Base-by-base conservation (phyloP, 2,113 vertebrate genomes). In the Nannospalax galili region DNA sequence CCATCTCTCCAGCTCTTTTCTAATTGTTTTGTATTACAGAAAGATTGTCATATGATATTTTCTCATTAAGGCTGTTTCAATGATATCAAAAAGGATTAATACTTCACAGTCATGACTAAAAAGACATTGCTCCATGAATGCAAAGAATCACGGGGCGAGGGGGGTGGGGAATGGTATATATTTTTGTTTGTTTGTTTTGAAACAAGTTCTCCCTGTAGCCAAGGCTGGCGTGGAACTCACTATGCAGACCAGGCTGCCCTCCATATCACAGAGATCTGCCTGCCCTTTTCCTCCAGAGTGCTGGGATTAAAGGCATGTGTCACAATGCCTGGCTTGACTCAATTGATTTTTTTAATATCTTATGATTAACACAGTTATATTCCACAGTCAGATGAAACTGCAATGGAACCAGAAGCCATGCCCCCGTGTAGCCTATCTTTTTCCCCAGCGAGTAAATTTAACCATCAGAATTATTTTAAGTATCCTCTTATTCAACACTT, bases 391-490 rank as follows among this genome's bases (percentile, higher is more conserved):
- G 69, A 45, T 70, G 67, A 67, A 95, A 81, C 7, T 79, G 42
- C 67, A 90, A 40, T 78, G 60, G 65, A 96, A 93, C 7, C 24
- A 95, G 48, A 94, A 93, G 75, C 92, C 40, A 93, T 62, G 45
- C 73, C 82, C 40, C 19, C 24, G 5, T 37, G 1, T 67, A 5
- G 90, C n/a, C 37, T 48, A 22, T 42, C 20, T 62, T 84, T 91
- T 96, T 58, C n/a, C 40, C 93, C 72, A 80, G 45, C 37, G 85
- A 58, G 67, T 93, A 90, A 90, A 95, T 96, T 96, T 93, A 96
- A 88, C n/a, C 37, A 93, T 81, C n/a, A 85, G 37, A 48, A 74
- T 92, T 97, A 96, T 92, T 96, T 95, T 95, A 91, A 96, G 93
- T 78, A 92, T 74, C 60, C 82, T 96, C 64, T 75, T 94, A 94